Base-by-base conservation (phyloP, 2,888 invertebrate genomes). In the Athetis lepigone region DNA sequence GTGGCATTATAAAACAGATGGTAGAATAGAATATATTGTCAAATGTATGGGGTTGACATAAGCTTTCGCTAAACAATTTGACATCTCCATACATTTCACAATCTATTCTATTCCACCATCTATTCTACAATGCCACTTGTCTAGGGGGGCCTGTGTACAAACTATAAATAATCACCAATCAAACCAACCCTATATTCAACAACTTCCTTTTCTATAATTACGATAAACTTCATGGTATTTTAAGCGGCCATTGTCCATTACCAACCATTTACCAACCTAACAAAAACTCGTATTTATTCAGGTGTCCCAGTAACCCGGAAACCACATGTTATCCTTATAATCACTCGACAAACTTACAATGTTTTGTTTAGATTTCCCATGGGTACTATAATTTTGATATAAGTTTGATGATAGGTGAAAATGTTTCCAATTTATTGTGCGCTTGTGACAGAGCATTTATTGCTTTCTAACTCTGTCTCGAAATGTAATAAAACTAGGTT, bases 331-430 rank as follows among this genome's bases (percentile, higher is more conserved):
- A 50, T 45, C 49, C 66, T 72, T 52, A 29, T 67, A 54, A 59
- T 55, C 45, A 54, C n/a, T 50, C 45, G 43, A 55, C 74, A 54
- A 46, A 54, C 36, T 73, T 70, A 16, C 37, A 33, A 43, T 49
- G 39, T 57, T 52, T 51, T 33, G 56, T 56, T 54, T 56, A 7
- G 13, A 61, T 74, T 73, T 66, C 58, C 49, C 54, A 11, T 11
- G 13, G n/a, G 58, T 18, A 36, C 58, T 50, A 50, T 54, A 52
- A 50, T 54, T 72, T 58, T 25, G 36, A 16, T 55, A 27, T 37
- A 33, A 36, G 27, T 61, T 64, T 68, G n/a, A 25, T 49, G 25
- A 8, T 43, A 25, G 5, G 25, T 25, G 18, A 16, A 21, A 51
- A 19, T 40, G n/a, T 21, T 50, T 8, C n/a, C 46, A 36, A 40